These are phyloP conservation scores for Cotesia chilonis DNA, from an alignment of 1,140 invertebrate species.

Conservation along the genomic window DNA sequence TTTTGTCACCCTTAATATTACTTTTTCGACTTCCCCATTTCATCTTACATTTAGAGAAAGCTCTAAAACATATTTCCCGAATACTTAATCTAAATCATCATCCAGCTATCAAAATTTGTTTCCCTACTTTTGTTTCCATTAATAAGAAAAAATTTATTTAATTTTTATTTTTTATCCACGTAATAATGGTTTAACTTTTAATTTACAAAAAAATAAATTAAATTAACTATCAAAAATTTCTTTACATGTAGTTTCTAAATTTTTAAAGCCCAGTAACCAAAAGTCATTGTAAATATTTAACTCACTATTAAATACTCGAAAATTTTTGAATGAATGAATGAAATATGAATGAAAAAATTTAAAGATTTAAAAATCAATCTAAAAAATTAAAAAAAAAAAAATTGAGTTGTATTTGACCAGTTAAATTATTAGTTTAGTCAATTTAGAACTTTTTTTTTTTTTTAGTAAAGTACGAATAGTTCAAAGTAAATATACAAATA, in stretches of 20 bases:
- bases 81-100: neutral
- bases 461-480: conserved; percentile 2
- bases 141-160: too few species aligned
- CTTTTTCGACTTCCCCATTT: neutral
- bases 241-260: too few species aligned
- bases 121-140: too few species aligned
- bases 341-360: neutral
- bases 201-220: too few species aligned
- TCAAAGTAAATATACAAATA: neutral
- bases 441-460: conserved; percentile 34
- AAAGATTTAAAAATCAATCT: too few species aligned
- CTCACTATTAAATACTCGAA: too few species aligned
- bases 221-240: too few species aligned
- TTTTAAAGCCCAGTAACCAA: too few species aligned
- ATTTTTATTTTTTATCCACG: too few species aligned
- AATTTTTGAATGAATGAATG: neutral
- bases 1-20: conserved; percentile 13
- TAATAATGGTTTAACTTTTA: neutral
- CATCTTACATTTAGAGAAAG: neutral
- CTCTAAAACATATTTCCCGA: neutral
- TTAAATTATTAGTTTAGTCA: conserved; percentile 47
- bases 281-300: too few species aligned
- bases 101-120: too few species aligned
- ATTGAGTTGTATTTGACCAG: conserved; percentile 41
- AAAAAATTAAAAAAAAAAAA: conserved; percentile 26